phyloP scores from a whole-genome alignment of 2,113 vertebrate species.

The Istiophorus platypterus region DNA sequence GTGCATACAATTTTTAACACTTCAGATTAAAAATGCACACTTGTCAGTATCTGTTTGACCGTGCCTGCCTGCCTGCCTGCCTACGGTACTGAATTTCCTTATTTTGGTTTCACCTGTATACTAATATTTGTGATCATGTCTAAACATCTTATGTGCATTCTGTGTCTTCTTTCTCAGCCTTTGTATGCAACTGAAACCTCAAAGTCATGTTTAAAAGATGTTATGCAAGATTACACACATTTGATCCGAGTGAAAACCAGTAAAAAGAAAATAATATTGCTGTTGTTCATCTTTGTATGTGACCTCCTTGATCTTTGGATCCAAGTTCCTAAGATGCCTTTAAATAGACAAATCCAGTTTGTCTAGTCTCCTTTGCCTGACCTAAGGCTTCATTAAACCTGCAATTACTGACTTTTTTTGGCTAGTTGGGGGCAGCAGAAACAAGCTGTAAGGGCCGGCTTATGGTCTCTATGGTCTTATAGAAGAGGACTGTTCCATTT shows the following conservation, averaged over 20 bases:
- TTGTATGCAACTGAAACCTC: background rate
- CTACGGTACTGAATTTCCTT: background rate
- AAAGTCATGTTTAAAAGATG: conserved; percentile 39
- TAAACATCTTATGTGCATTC: background rate
- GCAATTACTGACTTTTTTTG: no score
- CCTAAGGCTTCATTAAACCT: no score
- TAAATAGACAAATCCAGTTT: no score
- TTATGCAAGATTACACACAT: background rate
- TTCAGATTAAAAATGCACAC: conserved; percentile 24
- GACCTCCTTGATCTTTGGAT: background rate
- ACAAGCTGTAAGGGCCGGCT: no score
- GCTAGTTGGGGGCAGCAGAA: no score
- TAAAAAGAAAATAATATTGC: background rate
- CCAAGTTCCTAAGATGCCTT: background rate
- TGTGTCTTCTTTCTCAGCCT: background rate
- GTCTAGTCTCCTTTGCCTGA: no score
- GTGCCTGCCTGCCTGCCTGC: background rate
- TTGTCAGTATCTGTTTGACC: background rate
- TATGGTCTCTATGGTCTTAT: background rate
- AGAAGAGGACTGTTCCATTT: background rate
- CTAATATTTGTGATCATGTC: background rate
- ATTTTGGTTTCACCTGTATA: background rate
- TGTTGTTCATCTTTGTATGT: background rate
- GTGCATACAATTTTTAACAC: conserved; percentile 9
- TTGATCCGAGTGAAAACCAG: background rate